Evolutionary conservation across 92 coral and sea anemone species (phyloP).

Genomic region (Ricordea florida): DNA sequence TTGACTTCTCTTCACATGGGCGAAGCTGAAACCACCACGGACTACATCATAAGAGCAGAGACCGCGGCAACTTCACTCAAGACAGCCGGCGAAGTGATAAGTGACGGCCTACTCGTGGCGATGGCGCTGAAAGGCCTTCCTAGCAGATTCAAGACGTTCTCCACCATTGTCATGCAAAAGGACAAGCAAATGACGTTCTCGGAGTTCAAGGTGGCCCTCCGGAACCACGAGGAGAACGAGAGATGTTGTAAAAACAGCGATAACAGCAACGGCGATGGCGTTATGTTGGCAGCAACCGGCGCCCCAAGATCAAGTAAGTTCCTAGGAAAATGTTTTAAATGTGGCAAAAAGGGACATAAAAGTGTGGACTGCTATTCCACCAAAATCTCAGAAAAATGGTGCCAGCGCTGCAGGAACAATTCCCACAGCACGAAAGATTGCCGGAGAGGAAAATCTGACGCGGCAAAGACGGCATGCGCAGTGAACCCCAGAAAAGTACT

Average conservation of each 20-base stretch:
- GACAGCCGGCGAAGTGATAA: background rate
- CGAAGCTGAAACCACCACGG: constrained; percentile 5
- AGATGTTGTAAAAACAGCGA: constrained; percentile 17
- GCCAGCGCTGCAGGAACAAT: constrained; percentile 18
- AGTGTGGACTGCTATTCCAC: constrained; percentile 12
- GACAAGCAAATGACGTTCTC: constrained; percentile 36
- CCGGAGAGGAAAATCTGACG: background rate
- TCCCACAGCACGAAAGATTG: no score
- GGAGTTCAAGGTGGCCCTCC: constrained; percentile 47
- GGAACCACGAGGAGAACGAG: constrained; percentile 50
- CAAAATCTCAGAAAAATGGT: constrained; percentile 2
- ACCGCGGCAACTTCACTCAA: background rate
- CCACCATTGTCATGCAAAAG: constrained; percentile 27
- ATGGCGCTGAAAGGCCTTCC: constrained; percentile 31
- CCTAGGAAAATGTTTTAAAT: constrained; percentile 14
- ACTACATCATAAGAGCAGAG: constrained; percentile 44
- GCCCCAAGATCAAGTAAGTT: constrained; percentile 15
- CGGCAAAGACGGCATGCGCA: constrained; percentile 28
- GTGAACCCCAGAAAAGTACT: background rate
- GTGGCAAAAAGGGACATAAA: constrained; percentile 34
- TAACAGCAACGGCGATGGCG: background rate
- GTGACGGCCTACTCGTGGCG: constrained; percentile 18
- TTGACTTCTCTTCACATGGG: constrained; percentile 5
- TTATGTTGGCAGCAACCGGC: background rate
- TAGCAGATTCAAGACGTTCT: constrained; percentile 26